A percentile compares a stretch with the other conserved stretches of the same genome.
phyloP scores from a whole-genome alignment of 1,140 invertebrate species.

The Meteorus sp. region DNA sequence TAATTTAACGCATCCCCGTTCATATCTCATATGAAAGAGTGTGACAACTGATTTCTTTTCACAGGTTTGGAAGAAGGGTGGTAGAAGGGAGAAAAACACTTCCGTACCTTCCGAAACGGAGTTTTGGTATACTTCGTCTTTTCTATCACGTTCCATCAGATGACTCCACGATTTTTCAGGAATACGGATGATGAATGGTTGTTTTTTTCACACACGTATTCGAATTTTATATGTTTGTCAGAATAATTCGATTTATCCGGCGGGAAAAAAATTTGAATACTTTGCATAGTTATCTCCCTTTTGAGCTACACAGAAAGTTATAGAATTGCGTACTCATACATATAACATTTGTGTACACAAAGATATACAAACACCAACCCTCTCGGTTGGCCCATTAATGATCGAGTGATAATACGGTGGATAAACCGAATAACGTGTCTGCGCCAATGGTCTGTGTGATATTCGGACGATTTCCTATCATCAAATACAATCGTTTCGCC shows the following conservation, averaged over 20 bases:
- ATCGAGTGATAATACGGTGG: constrained; percentile 18
- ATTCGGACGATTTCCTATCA: constrained; percentile 23
- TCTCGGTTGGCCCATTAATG: constrained; percentile 17
- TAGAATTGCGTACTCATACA: not conserved
- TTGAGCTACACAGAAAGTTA: not conserved
- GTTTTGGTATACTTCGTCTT: constrained; percentile 2
- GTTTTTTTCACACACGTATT: no score
- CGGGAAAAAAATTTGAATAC: not conserved
- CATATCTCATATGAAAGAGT: not conserved
- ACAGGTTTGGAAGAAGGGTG: not conserved
- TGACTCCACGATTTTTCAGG: constrained; percentile 24
- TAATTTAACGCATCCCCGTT: constrained; percentile 11
- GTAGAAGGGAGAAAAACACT: constrained; percentile 7
- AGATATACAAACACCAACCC: constrained; percentile 6
- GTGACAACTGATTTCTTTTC: constrained; percentile 13
- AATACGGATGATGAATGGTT: no score
- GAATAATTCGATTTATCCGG: not conserved
- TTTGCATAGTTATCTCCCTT: not conserved
- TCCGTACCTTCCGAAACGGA: not conserved
- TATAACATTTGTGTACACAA: no score
- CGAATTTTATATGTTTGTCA: not conserved
- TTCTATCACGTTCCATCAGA: constrained; percentile 2
- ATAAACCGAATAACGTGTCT: constrained; percentile 23
- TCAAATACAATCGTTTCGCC: constrained; percentile 13
- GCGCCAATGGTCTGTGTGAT: constrained; percentile 4